These are phyloP conservation scores for Rhyacophila brunnea DNA, from an alignment of 1,140 invertebrate species.

Conservation along the genomic window DNA sequence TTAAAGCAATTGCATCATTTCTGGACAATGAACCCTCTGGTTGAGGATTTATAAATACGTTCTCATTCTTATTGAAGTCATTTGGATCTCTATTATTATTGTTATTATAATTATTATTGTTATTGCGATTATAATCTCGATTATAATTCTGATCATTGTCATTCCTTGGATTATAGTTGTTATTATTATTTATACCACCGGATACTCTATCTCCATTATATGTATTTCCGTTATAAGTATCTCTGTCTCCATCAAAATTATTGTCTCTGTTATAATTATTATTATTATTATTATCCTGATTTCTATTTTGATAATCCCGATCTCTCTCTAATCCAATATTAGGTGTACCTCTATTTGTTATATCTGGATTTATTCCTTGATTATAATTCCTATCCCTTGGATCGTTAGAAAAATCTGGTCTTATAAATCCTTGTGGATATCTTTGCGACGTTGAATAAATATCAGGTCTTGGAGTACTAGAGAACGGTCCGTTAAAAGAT, in stretches of 20 bases:
- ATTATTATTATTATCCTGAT: no score
- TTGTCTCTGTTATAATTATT: slow-evolving; percentile 12
- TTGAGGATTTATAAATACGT: slow-evolving; percentile 20
- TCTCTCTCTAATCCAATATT: slow-evolving; percentile 41
- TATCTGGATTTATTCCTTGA: slow-evolving; percentile 46
- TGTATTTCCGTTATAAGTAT: slow-evolving; percentile 1
- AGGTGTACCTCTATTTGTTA: slow-evolving; percentile 50
- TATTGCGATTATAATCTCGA: slow-evolving; percentile 3
- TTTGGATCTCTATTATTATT: slow-evolving; percentile 6
- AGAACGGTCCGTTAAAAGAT: slow-evolving; percentile 41
- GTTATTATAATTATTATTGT: slow-evolving; percentile 5
- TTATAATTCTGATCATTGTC: slow-evolving; percentile 11
- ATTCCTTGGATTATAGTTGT: slow-evolving; percentile 9
- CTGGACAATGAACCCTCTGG: slow-evolving; percentile 42
- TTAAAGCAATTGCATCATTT: slow-evolving; percentile 37
- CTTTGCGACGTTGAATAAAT: slow-evolving; percentile 45
- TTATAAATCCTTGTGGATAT: slow-evolving; percentile 24
- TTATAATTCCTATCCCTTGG: slow-evolving; percentile 28
- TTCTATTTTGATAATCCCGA: slow-evolving; percentile 32
- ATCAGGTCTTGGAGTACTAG: slow-evolving; percentile 41
- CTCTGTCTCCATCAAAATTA: no score
- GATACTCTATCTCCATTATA: slow-evolving; percentile 12
- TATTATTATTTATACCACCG: slow-evolving; percentile 12
- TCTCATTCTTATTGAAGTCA: slow-evolving; percentile 17
- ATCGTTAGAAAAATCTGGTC: slow-evolving; percentile 8